Evolutionary conservation across 1,140 invertebrate genomes (phyloP).

Genomic region (Cylas formicarius): DNA sequence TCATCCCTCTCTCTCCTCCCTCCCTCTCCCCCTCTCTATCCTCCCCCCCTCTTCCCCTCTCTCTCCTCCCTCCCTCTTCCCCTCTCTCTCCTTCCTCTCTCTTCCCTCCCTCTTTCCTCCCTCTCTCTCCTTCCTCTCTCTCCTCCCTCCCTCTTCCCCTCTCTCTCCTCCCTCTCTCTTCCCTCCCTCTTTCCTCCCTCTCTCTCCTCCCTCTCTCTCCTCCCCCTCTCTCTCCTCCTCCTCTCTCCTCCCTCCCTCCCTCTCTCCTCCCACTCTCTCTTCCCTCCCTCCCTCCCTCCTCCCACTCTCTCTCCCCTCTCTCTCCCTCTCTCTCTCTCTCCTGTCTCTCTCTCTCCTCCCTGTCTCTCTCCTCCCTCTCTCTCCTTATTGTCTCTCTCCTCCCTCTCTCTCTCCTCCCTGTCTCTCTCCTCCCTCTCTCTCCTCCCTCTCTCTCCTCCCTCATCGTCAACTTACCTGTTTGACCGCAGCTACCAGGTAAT

Average conservation of each 20-base stretch:
- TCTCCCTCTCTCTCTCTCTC: background rate
- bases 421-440: background rate
- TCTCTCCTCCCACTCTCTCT: background rate
- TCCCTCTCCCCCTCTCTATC: background rate
- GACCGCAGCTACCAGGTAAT: no score
- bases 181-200: background rate
- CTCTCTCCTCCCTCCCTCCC: background rate
- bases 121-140: background rate
- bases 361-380: background rate
- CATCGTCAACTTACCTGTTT: no score
- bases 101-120: background rate
- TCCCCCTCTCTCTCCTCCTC: background rate
- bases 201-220: background rate
- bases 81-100: background rate
- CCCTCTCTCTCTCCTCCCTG: background rate
- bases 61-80: background rate
- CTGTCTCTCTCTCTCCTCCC: background rate
- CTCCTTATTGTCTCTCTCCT: background rate
- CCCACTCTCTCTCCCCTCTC: background rate
- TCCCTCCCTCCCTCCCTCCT: background rate
- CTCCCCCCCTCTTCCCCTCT: background rate
- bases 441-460: background rate
- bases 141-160: no score
- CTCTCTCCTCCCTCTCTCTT: background rate
- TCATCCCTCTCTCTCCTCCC: background rate